Conservation (phyloP, 1,140 invertebrate species). For the Teleogryllus occipitalis region DNA sequence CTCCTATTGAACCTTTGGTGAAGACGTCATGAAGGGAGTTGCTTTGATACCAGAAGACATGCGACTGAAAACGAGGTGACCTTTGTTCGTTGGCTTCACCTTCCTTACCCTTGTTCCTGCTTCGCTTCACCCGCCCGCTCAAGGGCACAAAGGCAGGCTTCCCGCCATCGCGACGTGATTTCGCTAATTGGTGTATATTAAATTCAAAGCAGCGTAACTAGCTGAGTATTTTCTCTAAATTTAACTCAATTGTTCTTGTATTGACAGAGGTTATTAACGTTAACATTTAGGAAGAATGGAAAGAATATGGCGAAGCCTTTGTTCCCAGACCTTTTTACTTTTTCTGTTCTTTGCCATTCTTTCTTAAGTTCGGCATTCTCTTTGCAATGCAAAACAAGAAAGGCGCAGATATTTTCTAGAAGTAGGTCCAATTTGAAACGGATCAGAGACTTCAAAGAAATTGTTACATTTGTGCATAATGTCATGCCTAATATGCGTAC, state of each 20-base stretch:
- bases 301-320: background rate
- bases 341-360: background rate
- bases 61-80: too few relatives aligned
- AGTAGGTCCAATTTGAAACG: background rate
- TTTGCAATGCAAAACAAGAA: background rate
- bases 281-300: background rate
- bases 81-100: too few relatives aligned
- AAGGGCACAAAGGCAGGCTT: too few relatives aligned
- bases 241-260: background rate
- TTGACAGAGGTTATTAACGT: background rate
- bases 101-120: too few relatives aligned
- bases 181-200: slow-evolving; percentile 1
- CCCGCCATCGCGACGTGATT: background rate
- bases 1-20: too few relatives aligned
- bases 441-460: background rate
- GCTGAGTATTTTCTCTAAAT: background rate
- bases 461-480: background rate
- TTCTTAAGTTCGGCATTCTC: background rate
- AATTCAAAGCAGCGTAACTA: background rate
- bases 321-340: background rate
- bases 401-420: background rate
- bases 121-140: too few relatives aligned
- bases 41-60: too few relatives aligned
- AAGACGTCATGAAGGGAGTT: too few relatives aligned
- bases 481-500: background rate